phyloP scores from a whole-genome alignment of 30 jellyfish, hydroid and myxozoan species.

The Hydractinia echinata region DNA sequence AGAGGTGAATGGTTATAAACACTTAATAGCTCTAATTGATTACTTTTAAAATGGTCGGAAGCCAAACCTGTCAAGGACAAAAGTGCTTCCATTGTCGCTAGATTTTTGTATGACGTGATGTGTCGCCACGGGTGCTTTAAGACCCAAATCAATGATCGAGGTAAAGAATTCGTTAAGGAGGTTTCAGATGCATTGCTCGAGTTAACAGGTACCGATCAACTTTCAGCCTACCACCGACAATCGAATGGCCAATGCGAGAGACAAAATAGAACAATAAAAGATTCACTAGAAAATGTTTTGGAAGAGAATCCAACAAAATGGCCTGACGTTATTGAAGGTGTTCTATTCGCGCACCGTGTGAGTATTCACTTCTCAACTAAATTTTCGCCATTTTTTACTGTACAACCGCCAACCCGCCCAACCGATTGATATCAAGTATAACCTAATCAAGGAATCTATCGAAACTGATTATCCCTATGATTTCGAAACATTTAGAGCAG shows the following conservation, averaged over 20 bases:
- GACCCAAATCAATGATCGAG: slow-evolving; percentile 26
- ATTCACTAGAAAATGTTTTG: slow-evolving; percentile 4
- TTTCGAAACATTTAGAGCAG: neutral
- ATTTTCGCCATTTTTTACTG: slow-evolving; percentile 12
- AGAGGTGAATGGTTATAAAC: slow-evolving; percentile 31
- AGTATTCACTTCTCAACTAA: no score
- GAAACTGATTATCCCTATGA: neutral
- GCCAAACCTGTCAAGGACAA: slow-evolving; percentile 29
- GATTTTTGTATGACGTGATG: slow-evolving; percentile 28
- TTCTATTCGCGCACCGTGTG: no score
- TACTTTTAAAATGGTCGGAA: slow-evolving; percentile 43
- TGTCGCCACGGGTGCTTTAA: slow-evolving; percentile 41
- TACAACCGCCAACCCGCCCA: slow-evolving; percentile 22
- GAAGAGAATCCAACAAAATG: neutral
- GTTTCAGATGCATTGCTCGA: slow-evolving; percentile 25
- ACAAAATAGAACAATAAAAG: slow-evolving; percentile 15
- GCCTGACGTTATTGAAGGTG: no score
- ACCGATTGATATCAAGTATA: slow-evolving; percentile 17
- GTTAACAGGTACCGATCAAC: neutral
- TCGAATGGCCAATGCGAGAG: slow-evolving; percentile 24
- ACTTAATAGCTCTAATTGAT: slow-evolving; percentile 21
- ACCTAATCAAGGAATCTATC: neutral
- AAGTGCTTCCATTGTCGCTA: slow-evolving; percentile 23
- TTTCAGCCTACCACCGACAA: slow-evolving; percentile 25
- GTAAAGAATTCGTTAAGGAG: slow-evolving; percentile 48